Percentiles rank a stretch among this genome's conserved stretches.
Evolutionary conservation across 1,140 invertebrate genomes (phyloP).

Genomic region (Cydia fagiglandana): DNA sequence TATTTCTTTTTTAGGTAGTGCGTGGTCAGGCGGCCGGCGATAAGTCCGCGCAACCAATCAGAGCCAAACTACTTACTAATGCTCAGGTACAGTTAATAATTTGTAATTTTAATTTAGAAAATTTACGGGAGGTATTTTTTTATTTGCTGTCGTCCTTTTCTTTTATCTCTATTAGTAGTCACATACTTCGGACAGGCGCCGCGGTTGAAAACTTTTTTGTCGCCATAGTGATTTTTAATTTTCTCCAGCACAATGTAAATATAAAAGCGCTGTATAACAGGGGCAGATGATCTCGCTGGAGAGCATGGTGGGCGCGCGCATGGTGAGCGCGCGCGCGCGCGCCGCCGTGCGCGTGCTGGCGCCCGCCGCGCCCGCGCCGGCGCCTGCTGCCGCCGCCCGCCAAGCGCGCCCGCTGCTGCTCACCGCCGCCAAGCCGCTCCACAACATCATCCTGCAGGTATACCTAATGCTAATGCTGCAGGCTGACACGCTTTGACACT

Average conservation of each 20-base stretch:
- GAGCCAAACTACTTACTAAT: constrained; percentile 70
- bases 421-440: constrained; percentile 62
- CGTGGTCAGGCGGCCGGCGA: constrained; percentile 55
- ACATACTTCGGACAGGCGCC: too few relatives aligned
- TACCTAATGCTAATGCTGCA: too few relatives aligned
- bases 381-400: constrained; percentile 47
- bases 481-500: too few relatives aligned
- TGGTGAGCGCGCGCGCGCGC: not conserved
- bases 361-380: constrained; percentile 39
- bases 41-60: constrained; percentile 63
- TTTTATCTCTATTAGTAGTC: too few relatives aligned
- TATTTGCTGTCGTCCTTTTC: too few relatives aligned
- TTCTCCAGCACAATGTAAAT: not conserved
- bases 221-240: too few relatives aligned
- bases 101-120: too few relatives aligned
- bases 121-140: too few relatives aligned
- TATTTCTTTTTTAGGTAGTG: constrained; percentile 41
- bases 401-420: constrained; percentile 58
- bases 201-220: too few relatives aligned
- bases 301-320: constrained; percentile 43
- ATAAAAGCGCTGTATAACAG: constrained; percentile 37
- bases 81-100: constrained; percentile 52
- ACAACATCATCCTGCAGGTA: constrained; percentile 67
- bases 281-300: constrained; percentile 69
- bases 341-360: constrained; percentile 27